Evolutionary conservation across 2,888 invertebrate genomes (phyloP).

Genomic region (Heteropelma amictum): DNA sequence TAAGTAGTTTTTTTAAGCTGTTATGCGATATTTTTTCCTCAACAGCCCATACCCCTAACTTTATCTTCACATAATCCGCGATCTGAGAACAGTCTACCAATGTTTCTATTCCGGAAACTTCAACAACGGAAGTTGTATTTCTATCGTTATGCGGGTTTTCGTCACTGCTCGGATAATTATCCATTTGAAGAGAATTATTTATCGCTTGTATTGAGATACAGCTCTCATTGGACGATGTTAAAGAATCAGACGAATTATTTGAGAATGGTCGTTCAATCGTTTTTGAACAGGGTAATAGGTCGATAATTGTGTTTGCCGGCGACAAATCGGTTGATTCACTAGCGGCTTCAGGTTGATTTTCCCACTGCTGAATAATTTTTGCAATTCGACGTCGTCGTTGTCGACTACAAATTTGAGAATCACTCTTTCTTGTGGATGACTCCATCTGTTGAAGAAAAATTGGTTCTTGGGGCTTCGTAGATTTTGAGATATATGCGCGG

Average conservation of each 20-base stretch:
- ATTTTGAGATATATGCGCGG: constrained; percentile 29
- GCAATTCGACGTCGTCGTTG: constrained; percentile 31
- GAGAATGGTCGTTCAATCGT: constrained; percentile 14
- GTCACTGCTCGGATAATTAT: constrained; percentile 42
- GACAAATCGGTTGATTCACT: constrained; percentile 16
- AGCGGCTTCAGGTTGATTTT: constrained; percentile 10
- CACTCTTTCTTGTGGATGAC: constrained; percentile 32
- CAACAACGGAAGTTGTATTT: constrained; percentile 42
- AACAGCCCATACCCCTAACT: constrained; percentile 38
- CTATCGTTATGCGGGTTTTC: constrained; percentile 28
- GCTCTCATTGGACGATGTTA: constrained; percentile 53
- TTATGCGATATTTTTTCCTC: constrained; percentile 46
- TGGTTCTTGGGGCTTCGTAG: constrained; percentile 15
- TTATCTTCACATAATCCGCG: constrained; percentile 26
- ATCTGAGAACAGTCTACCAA: constrained; percentile 37
- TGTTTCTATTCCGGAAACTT: constrained; percentile 39
- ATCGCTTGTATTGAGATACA: constrained; percentile 51
- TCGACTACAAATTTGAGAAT: constrained; percentile 35
- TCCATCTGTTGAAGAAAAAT: constrained; percentile 36
- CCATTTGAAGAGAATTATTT: constrained; percentile 32
- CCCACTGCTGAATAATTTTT: constrained; percentile 22
- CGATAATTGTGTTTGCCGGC: constrained; percentile 6
- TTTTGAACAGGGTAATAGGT: constrained; percentile 15
- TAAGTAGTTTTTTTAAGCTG: constrained; percentile 41
- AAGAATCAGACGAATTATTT: constrained; percentile 46